Base-by-base conservation (phyloP, 2,888 invertebrate genomes). In the Ditula angustiorana region DNA sequence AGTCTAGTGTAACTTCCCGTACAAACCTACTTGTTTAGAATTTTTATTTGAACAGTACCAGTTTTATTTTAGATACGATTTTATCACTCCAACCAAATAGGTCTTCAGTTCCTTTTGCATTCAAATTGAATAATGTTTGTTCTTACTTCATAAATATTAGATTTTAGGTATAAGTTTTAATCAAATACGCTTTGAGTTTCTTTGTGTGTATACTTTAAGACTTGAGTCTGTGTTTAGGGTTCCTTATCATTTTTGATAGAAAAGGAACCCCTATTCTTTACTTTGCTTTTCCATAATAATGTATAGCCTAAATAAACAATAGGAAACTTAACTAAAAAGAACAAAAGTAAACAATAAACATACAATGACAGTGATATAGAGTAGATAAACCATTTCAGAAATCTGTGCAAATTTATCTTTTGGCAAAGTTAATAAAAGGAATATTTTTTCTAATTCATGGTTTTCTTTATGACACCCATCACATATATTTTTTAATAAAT, bases 401-500 rank as follows among this genome's bases (percentile, higher is more conserved):
- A 55, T 70, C 70, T 70, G 64, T 72, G 73, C 73, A 74, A 75
- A 69, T 77, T 73, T 73, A 71, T 79, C 75, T 73, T 79, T 57
- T 64, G 52, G 66, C 62, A 33, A 52, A 70, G 69, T 71, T 75
- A 68, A 75, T 74, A 72, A 85, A 83, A 78, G 79, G 79, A 82
- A 66, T 85, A 84, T 83, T 82, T 81, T 78, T 74, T 72, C 69
- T 60, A 72, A 69, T 49, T n/a, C 55, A 66, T 73, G 67, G 69
- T 73, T 61, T 59, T 70, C 44, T 64, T 68, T 61, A 57, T 35
- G 61, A 24, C 11, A 41, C 24, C 13, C 19, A 41, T 5, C 2
- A 19, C n/a, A n/a, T n/a, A n/a, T n/a, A n/a, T n/a, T n/a, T n/a
- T n/a, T n/a, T n/a, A n/a, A n/a, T n/a, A n/a, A n/a, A n/a, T n/a